Percentiles rank a stretch among this genome's conserved stretches.
These are phyloP conservation scores for Setipinna tenuifilis DNA, from an alignment of 2,797 vertebrate species.

Conservation along the genomic window DNA sequence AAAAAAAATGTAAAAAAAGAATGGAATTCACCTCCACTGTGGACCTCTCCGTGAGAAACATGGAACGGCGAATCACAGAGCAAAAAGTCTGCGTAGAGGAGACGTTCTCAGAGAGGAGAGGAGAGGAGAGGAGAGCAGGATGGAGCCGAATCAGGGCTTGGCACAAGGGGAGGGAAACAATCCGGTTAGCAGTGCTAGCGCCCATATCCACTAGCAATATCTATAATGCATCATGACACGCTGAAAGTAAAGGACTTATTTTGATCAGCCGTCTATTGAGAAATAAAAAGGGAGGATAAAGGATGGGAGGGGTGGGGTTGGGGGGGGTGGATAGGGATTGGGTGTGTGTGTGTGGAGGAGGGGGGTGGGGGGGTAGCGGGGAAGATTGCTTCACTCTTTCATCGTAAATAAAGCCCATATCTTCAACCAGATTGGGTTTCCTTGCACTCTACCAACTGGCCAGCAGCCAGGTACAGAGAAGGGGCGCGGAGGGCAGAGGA, in stretches of 20 bases:
- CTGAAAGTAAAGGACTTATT: slow-evolving; percentile 8
- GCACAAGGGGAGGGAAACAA: not conserved
- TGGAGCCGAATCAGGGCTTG: not conserved
- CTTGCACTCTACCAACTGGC: slow-evolving; percentile 64
- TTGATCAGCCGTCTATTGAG: not conserved
- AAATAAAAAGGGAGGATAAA: not conserved
- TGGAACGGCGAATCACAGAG: no score
- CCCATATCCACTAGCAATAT: not conserved
- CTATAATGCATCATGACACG: slow-evolving; percentile 1
- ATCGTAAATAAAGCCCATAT: slow-evolving; percentile 71
- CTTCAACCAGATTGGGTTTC: slow-evolving; percentile 76
- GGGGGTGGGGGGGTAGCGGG: not conserved
- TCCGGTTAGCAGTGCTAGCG: not conserved
- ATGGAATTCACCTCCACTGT: no score
- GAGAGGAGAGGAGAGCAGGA: no score
- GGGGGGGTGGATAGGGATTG: no score
- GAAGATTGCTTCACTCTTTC: slow-evolving; percentile 62
- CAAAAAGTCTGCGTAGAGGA: no score
- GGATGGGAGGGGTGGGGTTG: not conserved
- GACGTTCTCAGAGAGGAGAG: no score
- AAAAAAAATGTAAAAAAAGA: no score
- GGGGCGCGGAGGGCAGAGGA: slow-evolving; percentile 6
- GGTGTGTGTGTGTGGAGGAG: not conserved
- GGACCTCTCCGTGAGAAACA: no score
- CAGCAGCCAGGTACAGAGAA: slow-evolving; percentile 61